A percentile compares a stretch with the other conserved stretches of the same genome.
phyloP scores from a whole-genome alignment of 1,140 invertebrate genomes.

The Aphis gossypii region DNA sequence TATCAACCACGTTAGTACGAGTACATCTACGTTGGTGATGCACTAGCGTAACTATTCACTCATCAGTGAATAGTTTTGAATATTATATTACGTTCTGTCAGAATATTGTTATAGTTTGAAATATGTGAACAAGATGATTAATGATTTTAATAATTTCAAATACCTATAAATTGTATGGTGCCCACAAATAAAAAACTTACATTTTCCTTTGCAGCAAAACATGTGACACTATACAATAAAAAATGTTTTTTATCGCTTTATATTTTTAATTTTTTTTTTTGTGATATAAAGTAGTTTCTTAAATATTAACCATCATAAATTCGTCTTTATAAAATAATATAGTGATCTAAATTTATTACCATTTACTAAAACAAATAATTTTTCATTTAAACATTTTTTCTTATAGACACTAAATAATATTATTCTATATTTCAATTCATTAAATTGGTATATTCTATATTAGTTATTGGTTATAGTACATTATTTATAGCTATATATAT shows the following conservation, averaged over 20 bases:
- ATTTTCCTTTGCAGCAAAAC: neutral
- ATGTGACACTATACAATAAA: neutral
- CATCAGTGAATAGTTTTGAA: neutral
- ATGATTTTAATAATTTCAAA: neutral
- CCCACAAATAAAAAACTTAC: neutral
- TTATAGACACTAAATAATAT: no score
- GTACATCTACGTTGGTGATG: neutral
- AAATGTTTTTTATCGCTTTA: neutral
- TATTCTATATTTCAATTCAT: no score
- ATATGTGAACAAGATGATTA: neutral
- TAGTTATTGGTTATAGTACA: no score
- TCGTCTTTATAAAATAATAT: neutral
- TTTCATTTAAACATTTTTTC: no score
- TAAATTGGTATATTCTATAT: no score
- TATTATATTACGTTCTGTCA: neutral
- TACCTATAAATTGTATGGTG: neutral
- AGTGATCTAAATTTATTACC: neutral
- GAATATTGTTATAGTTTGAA: neutral
- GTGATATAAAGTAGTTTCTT: neutral
- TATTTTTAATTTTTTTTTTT: neutral
- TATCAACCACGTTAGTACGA: neutral
- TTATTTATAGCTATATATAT: no score
- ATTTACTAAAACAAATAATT: no score
- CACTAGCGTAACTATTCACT: no score
- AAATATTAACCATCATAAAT: neutral